Evolutionary conservation across 2,797 vertebrate species (phyloP).

Genomic region (Spea hammondii): DNA sequence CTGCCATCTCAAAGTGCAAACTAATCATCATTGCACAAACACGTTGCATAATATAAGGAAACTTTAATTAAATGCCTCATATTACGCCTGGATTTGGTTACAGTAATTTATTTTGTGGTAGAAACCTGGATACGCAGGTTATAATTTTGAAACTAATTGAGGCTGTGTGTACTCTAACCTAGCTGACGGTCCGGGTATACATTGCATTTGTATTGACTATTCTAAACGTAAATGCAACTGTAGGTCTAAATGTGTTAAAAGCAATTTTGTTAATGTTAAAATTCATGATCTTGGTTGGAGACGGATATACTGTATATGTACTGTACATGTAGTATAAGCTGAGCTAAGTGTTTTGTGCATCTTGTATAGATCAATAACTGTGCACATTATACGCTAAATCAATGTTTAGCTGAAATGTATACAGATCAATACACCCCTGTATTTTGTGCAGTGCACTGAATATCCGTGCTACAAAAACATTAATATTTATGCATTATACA

Average conservation of each 20-base stretch:
- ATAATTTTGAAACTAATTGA: background rate
- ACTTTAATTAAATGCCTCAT: too few species aligned
- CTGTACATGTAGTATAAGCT: constrained; percentile 14
- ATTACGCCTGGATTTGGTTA: too few species aligned
- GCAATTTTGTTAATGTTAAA: constrained; percentile 27
- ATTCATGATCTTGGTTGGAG: background rate
- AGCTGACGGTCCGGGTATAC: background rate
- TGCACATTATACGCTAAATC: constrained; percentile 43
- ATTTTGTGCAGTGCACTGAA: constrained; percentile 14
- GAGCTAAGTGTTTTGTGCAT: constrained; percentile 19
- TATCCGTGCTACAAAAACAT: constrained; percentile 30
- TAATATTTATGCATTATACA: constrained; percentile 32
- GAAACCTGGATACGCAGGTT: too few species aligned
- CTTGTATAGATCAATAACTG: constrained; percentile 38
- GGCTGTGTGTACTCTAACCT: background rate
- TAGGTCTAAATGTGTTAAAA: background rate
- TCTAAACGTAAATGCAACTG: constrained; percentile 16
- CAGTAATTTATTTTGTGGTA: too few species aligned
- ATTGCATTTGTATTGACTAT: constrained; percentile 9
- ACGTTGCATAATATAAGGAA: too few species aligned
- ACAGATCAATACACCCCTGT: constrained; percentile 41
- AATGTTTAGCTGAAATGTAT: constrained; percentile 44
- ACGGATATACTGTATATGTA: constrained; percentile 1
- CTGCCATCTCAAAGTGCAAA: too few species aligned
- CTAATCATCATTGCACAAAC: too few species aligned